Conservation (phyloP, 2,113 vertebrate species). For the Pelusios castaneus region DNA sequence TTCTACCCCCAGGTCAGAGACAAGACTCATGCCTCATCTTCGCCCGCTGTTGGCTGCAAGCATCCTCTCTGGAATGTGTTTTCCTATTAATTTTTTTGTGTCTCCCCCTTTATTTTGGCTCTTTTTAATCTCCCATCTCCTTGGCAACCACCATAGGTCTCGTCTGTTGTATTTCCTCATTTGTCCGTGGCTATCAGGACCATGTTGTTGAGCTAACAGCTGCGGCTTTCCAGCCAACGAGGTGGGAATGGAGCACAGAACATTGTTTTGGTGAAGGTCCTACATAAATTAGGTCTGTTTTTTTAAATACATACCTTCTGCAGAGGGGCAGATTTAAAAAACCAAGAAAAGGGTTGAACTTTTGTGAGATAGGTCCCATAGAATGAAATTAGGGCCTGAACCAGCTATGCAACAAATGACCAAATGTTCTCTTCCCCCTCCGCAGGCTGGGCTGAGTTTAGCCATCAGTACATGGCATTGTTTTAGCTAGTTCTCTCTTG, state of each 20-base stretch:
- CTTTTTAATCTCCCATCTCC: neutral
- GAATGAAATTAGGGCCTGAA: neutral
- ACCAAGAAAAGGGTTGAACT: rapidly evolving
- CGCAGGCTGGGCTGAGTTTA: neutral
- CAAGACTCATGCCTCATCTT: neutral
- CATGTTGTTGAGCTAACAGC: rapidly evolving
- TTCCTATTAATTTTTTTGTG: neutral
- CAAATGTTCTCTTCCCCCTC: neutral
- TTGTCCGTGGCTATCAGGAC: neutral
- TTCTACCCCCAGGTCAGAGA: neutral
- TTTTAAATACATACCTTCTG: neutral
- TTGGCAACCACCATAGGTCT: neutral
- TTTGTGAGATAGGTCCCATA: neutral
- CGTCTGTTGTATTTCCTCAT: neutral
- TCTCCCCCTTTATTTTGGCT: neutral
- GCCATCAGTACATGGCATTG: neutral
- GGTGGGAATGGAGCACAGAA: rapidly evolving
- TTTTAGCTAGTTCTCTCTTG: neutral
- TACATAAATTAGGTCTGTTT: neutral
- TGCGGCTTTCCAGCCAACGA: rapidly evolving
- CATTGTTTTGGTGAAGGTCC: conserved; percentile 23
- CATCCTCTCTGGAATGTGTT: neutral
- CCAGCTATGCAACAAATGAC: neutral
- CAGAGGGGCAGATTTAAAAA: neutral
- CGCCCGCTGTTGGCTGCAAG: neutral